Conservation (phyloP, 2,797 vertebrate genomes). For the Urophycis tenuis region DNA sequence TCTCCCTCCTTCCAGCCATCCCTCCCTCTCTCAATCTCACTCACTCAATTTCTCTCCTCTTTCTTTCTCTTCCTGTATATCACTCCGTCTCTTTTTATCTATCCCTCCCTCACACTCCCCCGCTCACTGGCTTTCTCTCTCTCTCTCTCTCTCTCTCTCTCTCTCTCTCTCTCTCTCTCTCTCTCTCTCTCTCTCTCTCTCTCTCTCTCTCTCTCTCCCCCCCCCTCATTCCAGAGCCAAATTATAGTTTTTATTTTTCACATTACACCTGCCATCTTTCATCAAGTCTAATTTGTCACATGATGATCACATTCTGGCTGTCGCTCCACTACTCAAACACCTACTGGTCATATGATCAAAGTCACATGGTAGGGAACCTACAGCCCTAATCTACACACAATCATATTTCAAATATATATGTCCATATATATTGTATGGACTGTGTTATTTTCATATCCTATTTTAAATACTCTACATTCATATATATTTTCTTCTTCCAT, state of each 20-base stretch:
- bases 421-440: not conserved
- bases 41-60: too few relatives aligned
- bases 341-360: not conserved
- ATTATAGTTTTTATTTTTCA: constrained; percentile 1
- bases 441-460: not conserved
- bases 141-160: not conserved
- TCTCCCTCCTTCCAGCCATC: not conserved
- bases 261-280: constrained; percentile 1
- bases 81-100: too few relatives aligned
- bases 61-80: too few relatives aligned
- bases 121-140: not conserved
- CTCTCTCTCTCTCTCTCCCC: not conserved
- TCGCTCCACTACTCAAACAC: not conserved
- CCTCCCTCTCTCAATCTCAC: not conserved
- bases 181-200: not conserved
- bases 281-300: not conserved
- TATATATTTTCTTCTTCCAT: too few relatives aligned
- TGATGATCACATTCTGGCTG: not conserved
- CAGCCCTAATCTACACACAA: not conserved
- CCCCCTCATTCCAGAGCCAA: not conserved
- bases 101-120: not conserved
- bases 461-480: too few relatives aligned
- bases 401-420: not conserved
- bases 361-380: not conserved
- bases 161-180: not conserved